Base-by-base conservation (phyloP, 2,797 vertebrate genomes). In the Calcarius lapponicus region DNA sequence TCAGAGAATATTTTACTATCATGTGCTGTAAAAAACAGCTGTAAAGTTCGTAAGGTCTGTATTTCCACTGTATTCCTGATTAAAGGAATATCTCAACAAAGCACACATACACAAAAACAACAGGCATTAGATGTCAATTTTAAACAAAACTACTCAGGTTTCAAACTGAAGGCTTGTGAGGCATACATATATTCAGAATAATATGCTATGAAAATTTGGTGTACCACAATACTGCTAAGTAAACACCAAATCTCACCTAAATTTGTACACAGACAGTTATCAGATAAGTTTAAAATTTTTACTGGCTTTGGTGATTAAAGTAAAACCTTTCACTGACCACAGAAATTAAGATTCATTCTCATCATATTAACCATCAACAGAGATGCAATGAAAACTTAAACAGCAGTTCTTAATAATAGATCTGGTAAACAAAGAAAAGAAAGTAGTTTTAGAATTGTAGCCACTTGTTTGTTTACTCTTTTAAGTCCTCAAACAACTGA, bases 401-500 rank as follows among this genome's bases (percentile, higher is more conserved):
- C 3, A 57, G 5, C 10, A 53, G 16, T 40, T 82, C 45, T 87
- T 83, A 58, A 29, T 50, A 89, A 72, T 29, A n/a, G 4, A 74
- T 53, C 34, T 31, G 28, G 25, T 48, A 86, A 88, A 89, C 16
- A 17, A 92, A 88, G 54, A 64, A 92, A 80, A 84, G 17, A 42
- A 87, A 93, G 34, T 8, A 15, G 6, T 74, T 89, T 91, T 34
- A 74, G 57, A 83, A 75, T 12, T 83, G n/a, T 32, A 87, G 15
- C 4, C 9, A 32, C 31, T 87, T 62, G 8, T 24, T 84, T 32
- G 7, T 67, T 90, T 82, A 29, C 13, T 82, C 21, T 56, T 82
- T 78, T 72, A 80, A 83, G 86, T 83, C 87, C 50, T 88, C 38
- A 92, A n/a, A 85, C 15, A 91, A 58, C 53, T 91, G 45, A 82